These are phyloP conservation scores for Hydractinia echinata DNA, from an alignment of 30 jellyfish, hydroid and myxozoan species.

Conservation along the genomic window DNA sequence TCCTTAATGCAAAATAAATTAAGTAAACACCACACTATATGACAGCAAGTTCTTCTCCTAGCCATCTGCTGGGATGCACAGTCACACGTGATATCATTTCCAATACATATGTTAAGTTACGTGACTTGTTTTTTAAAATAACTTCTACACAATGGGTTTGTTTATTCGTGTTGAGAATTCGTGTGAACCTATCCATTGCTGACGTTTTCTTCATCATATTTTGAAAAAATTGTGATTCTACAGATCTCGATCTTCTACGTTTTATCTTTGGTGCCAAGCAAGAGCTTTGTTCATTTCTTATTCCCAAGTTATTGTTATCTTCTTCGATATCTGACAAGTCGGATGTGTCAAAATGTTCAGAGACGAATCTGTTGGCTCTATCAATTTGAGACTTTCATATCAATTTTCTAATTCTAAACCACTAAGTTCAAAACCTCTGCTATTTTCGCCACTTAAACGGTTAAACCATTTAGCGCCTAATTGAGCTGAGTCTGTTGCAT, in stretches of 20 bases:
- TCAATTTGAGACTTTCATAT: not conserved
- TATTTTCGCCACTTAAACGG: constrained; percentile 17
- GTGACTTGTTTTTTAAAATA: not conserved
- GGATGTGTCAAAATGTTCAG: not conserved
- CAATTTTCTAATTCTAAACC: not conserved
- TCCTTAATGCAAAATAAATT: constrained; percentile 25
- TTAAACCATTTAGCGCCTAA: constrained; percentile 32
- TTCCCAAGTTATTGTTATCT: not conserved
- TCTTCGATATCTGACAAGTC: not conserved
- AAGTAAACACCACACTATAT: constrained; percentile 39
- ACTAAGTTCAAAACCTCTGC: constrained; percentile 20
- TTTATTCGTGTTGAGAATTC: not conserved
- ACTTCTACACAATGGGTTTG: constrained; percentile 11
- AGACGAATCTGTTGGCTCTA: constrained; percentile 2
- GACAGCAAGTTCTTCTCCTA: constrained; percentile 20
- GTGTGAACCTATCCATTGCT: not conserved
- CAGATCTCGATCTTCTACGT: constrained; percentile 22
- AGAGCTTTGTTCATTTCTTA: not conserved
- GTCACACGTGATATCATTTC: constrained; percentile 23
- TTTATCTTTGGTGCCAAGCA: not conserved
- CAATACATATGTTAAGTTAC: too few relatives aligned
- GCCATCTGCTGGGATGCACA: constrained; percentile 23
- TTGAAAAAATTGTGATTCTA: constrained; percentile 13
- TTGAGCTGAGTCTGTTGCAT: constrained; percentile 33
- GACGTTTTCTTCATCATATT: constrained; percentile 10